These are phyloP conservation scores for Anodontia alba DNA, from an alignment of 2,888 invertebrate species.

Conservation along the genomic window DNA sequence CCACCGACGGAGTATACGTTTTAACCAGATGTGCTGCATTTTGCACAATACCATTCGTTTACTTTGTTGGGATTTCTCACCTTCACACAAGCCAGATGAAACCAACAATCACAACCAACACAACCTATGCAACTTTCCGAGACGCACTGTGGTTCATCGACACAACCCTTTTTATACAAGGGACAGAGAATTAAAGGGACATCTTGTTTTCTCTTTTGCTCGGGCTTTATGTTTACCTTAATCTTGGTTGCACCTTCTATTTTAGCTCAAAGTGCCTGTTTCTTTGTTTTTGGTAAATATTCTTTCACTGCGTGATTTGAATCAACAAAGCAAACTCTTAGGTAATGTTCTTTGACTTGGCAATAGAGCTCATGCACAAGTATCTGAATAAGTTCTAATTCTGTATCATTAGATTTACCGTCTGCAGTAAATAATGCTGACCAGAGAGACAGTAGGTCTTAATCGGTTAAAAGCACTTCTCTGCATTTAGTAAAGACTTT, in stretches of 20 bases:
- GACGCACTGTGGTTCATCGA: neutral
- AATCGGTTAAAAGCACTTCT: neutral
- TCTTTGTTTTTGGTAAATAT: neutral
- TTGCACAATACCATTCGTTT: neutral
- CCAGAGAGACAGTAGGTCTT: neutral
- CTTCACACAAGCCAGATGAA: neutral
- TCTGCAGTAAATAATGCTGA: neutral
- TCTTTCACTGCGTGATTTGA: neutral
- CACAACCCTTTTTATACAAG: neutral
- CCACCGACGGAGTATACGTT: no score
- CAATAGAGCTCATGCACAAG: neutral
- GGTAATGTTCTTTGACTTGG: neutral
- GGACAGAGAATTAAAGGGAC: neutral
- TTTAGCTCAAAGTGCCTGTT: neutral
- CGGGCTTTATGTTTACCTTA: neutral
- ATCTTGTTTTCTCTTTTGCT: neutral
- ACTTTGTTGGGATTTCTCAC: neutral
- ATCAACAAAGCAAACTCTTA: neutral
- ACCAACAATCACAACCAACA: neutral
- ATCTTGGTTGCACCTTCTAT: neutral
- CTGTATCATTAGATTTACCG: neutral
- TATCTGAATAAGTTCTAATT: neutral
- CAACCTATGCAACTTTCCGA: neutral
- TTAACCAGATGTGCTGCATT: neutral
- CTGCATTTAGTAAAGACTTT: neutral